phyloP scores from a whole-genome alignment of 92 coral and sea anemone species.

The Paramuricea clavata region DNA sequence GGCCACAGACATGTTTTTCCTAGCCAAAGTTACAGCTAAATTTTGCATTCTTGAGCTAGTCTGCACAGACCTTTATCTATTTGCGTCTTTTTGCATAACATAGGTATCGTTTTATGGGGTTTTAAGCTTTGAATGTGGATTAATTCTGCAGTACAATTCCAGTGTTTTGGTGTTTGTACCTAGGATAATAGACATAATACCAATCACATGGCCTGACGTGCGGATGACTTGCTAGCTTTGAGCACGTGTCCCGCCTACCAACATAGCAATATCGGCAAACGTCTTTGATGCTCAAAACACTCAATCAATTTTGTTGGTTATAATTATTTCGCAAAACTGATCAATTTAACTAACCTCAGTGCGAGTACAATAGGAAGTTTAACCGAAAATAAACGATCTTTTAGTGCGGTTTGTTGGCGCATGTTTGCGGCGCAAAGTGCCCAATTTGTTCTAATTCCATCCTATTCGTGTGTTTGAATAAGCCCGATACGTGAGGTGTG shows the following conservation, averaged over 20 bases:
- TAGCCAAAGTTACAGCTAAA: neutral
- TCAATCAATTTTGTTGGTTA: constrained; percentile 41
- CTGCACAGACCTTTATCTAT: neutral
- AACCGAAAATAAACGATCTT: constrained; percentile 24
- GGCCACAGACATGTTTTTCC: neutral
- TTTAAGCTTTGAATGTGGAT: neutral
- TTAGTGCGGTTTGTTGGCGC: constrained; percentile 4
- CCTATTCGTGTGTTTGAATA: neutral
- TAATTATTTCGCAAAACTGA: constrained; percentile 33
- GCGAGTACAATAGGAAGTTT: constrained; percentile 30
- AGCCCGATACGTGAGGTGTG: neutral
- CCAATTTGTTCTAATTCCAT: neutral
- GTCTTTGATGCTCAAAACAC: constrained; percentile 26
- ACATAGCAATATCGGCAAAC: constrained; percentile 3
- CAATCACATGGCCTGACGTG: constrained; percentile 6
- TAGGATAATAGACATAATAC: constrained; percentile 18
- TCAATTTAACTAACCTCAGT: constrained; percentile 24
- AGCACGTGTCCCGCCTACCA: constrained; percentile 5
- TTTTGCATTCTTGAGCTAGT: neutral
- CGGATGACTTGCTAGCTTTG: neutral
- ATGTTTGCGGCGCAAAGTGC: neutral
- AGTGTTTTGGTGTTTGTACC: neutral
- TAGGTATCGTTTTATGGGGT: neutral
- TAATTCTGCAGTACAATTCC: neutral
- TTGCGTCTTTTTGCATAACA: neutral